A percentile compares a stretch with the other conserved stretches of the same genome.
phyloP scores from a whole-genome alignment of 2,113 vertebrate genomes.

The Mustela lutreola region DNA sequence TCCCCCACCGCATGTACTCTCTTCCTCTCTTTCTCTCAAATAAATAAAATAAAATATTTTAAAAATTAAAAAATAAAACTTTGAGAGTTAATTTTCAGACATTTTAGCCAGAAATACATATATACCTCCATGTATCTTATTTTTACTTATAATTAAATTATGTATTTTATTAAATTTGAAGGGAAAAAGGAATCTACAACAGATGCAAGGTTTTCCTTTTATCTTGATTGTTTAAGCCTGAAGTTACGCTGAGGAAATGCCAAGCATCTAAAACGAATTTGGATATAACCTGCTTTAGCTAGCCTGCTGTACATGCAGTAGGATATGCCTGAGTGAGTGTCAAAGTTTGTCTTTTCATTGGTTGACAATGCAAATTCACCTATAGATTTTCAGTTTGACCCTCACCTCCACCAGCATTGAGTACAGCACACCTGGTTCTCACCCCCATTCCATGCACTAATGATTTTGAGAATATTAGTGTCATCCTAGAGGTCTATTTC shows the following conservation, averaged over 20 bases:
- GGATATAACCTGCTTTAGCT: neutral
- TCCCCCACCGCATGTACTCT: too few species aligned
- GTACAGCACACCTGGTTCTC: neutral
- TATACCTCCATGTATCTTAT: neutral
- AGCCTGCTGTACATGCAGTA: neutral
- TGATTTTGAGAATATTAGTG: neutral
- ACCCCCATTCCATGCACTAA: neutral
- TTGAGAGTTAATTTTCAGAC: neutral
- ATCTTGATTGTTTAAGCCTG: neutral
- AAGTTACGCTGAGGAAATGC: neutral
- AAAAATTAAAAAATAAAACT: neutral
- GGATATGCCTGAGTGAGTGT: neutral
- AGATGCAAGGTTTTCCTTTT: neutral
- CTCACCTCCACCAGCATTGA: neutral
- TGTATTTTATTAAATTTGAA: neutral
- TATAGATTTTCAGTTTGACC: neutral
- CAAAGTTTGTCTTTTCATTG: neutral
- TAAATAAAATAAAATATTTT: too few species aligned
- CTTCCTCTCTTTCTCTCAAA: too few species aligned
- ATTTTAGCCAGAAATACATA: neutral
- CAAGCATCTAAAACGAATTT: neutral
- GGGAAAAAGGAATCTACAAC: neutral
- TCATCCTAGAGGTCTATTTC: neutral
- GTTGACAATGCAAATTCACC: neutral
- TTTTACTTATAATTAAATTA: neutral